phyloP scores from a whole-genome alignment of 2,888 invertebrate genomes.

The Microctonus aethiopoides region DNA sequence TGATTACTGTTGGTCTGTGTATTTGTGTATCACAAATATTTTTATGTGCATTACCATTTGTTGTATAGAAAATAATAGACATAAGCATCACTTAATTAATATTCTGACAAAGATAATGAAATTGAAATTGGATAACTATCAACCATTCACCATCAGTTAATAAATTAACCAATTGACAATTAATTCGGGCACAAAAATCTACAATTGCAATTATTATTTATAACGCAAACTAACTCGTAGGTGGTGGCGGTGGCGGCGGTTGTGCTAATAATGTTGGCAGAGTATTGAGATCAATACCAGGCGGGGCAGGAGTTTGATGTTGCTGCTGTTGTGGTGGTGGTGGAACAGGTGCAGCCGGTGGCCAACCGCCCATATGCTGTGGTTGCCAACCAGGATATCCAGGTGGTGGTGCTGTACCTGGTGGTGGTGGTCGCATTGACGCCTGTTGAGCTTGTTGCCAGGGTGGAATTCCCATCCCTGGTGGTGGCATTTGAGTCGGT shows the following conservation, averaged over 20 bases:
- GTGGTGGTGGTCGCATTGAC: conserved; percentile 62
- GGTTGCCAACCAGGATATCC: conserved; percentile 58
- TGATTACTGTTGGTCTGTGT: background rate
- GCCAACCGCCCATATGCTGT: conserved; percentile 61
- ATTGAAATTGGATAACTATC: background rate
- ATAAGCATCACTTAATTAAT: background rate
- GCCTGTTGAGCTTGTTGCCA: conserved; percentile 60
- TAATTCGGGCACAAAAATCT: background rate
- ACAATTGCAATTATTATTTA: conserved; percentile 6
- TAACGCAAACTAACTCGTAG: conserved; percentile 59
- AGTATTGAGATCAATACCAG: conserved; percentile 70
- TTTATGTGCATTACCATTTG: background rate
- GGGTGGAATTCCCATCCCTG: conserved; percentile 65
- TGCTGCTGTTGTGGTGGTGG: conserved; percentile 69
- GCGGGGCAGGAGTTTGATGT: conserved; percentile 65
- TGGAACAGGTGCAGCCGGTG: conserved; percentile 67
- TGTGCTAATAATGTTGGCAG: conserved; percentile 72
- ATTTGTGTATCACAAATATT: background rate
- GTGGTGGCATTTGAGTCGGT: conserved; percentile 56
- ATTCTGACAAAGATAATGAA: background rate
- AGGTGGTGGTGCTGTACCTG: conserved; percentile 64
- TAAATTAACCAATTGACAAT: background rate
- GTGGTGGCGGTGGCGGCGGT: conserved; percentile 78
- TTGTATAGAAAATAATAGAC: background rate
- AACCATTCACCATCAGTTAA: background rate